Evolutionary conservation across 2,888 invertebrate genomes (phyloP), one percentile per base, ranked within the genome.

Genomic region (Melanargia galathea): DNA sequence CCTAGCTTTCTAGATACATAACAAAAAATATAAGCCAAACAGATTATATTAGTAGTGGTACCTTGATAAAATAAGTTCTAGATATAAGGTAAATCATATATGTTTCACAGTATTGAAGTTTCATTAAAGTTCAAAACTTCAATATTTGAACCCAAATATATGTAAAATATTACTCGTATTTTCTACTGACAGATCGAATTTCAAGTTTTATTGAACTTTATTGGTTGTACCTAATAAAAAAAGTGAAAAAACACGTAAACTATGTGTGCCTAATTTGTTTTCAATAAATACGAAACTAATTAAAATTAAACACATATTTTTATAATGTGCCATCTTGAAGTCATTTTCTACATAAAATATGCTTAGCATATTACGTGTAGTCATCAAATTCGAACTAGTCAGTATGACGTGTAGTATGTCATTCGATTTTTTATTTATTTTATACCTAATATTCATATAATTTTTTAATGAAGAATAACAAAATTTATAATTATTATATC

Each of bases 1-100:
- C 3, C 6, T 24, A 45, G 45, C 22, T 58, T 46, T 33, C 48
- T 48, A 58, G 58, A 48, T 33, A n/a, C 30, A 6, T 30, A 7
- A 30, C 30, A 35, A 35, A 22, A 57, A 46, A 46, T 46, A 20
- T 58, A 58, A 46, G 58, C 58, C 58, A 58, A 58, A 58, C 48
- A 8, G 22, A 48, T 35, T 35, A 58, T 48, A 35, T 48, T 56
- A 56, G 6, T 45, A 45, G 49, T 49, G n/a, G 58, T 24, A 24
- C 22, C n/a, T 22, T 40, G 8, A 35, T 38, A 38, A 20, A 18
- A 20, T 30, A 45, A 30, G 30, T 43, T 26, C 16, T 35, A 58
- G 48, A 22, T 33, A 22, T 8, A 48, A 33, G 16, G n/a, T 24
- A 35, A 35, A 22, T 22, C 11, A 10, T 16, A n/a, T 35, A 38